Conservation (phyloP, 2,888 invertebrate genomes). For the Stramonita haemastoma region DNA sequence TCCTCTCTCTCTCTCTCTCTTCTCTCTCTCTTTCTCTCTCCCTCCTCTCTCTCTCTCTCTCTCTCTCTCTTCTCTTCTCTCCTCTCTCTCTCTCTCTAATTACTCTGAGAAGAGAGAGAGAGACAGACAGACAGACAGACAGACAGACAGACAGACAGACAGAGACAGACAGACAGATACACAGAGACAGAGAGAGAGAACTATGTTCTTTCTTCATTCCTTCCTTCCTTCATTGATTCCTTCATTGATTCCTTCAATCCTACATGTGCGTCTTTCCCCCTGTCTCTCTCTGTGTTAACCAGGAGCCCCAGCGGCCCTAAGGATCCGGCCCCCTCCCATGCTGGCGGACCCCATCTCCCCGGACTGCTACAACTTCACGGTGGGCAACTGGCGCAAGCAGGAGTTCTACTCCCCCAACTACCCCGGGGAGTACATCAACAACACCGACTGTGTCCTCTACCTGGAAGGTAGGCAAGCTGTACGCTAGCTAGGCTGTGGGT, state of each 20-base stretch:
- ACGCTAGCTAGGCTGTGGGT: too few species aligned
- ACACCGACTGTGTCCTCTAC: conserved; percentile 69
- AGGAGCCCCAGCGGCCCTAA: conserved; percentile 49
- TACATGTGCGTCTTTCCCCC: too few species aligned
- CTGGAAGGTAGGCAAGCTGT: conserved; percentile 64
- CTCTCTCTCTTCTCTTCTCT: conserved; percentile 16
- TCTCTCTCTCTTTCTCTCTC: conserved; percentile 35
- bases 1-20: too few species aligned
- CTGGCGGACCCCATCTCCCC: conserved; percentile 57
- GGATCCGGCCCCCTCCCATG: conserved; percentile 65
- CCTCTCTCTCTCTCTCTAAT: conserved; percentile 2
- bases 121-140: background rate
- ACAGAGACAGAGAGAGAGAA: background rate
- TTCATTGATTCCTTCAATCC: too few species aligned
- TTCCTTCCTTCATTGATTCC: too few species aligned
- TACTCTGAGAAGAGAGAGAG: background rate
- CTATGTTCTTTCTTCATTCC: too few species aligned
- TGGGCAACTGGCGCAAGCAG: conserved; percentile 66
- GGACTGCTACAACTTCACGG: conserved; percentile 70
- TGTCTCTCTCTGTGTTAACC: background rate
- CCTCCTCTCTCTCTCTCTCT: conserved; percentile 28
- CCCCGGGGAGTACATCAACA: conserved; percentile 68
- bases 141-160: conserved; percentile 31
- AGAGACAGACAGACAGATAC: background rate
- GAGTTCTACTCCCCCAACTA: conserved; percentile 72